Conservation (phyloP, 2,888 invertebrate species). For the Siphonodentalium dalli region DNA sequence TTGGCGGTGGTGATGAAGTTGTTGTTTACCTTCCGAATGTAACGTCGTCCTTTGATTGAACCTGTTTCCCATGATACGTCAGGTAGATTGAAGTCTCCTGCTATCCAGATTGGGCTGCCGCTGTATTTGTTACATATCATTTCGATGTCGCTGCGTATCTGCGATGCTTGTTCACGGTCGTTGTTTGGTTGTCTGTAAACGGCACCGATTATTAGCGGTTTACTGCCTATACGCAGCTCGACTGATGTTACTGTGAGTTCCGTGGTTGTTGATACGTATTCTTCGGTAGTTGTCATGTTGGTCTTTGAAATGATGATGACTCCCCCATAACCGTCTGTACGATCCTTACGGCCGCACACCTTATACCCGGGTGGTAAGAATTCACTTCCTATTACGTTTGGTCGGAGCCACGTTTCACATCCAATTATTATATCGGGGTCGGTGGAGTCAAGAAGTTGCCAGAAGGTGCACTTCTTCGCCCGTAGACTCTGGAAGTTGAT, state of each 20-base stretch:
- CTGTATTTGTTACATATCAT: neutral
- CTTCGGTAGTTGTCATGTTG: conserved; percentile 1
- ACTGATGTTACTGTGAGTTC: conserved; percentile 7
- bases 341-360: conserved; percentile 9
- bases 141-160: neutral
- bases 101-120: conserved; percentile 11
- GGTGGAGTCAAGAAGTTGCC: conserved; percentile 7
- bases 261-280: neutral
- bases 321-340: conserved; percentile 14
- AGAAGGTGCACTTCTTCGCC: conserved; percentile 10
- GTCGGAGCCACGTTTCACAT: conserved; percentile 14
- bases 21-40: conserved; percentile 12
- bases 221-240: conserved; percentile 1
- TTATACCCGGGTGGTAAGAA: conserved; percentile 8
- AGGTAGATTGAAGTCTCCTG: conserved; percentile 16
- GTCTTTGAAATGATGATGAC: conserved; percentile 2
- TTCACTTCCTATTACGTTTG: conserved; percentile 3
- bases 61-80: conserved; percentile 15
- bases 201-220: conserved; percentile 11
- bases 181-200: conserved; percentile 12
- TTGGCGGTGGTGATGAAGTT: conserved; percentile 6
- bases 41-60: conserved; percentile 13
- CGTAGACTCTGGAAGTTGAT: no score
- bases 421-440: conserved; percentile 11
- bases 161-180: neutral